phyloP scores from a whole-genome alignment of 2,888 invertebrate species.

The Liposcelis brunnea region DNA sequence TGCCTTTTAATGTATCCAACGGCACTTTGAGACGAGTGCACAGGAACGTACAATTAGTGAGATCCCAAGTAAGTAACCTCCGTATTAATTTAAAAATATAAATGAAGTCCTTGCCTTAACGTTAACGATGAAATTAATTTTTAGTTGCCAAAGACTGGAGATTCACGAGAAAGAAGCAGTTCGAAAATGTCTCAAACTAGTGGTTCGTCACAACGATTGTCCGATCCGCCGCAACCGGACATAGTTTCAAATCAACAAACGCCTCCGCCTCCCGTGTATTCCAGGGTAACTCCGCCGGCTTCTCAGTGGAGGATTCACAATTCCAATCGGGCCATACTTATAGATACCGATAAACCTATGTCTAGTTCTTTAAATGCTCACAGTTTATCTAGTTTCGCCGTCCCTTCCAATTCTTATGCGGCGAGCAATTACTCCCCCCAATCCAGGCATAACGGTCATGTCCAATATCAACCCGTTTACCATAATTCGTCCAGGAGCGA shows the following conservation, averaged over 20 bases:
- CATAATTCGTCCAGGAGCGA: slow-evolving; percentile 7
- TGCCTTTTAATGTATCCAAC: neutral
- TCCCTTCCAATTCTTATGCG: neutral
- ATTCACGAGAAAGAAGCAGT: slow-evolving; percentile 2
- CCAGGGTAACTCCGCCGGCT: slow-evolving; percentile 1
- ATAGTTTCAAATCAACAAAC: neutral
- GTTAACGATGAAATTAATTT: neutral
- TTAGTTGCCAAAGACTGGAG: neutral
- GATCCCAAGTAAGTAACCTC: neutral
- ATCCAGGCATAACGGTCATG: slow-evolving; percentile 2
- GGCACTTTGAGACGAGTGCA: slow-evolving; percentile 1
- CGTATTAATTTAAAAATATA: neutral
- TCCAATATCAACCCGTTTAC: slow-evolving; percentile 7
- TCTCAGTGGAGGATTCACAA: neutral
- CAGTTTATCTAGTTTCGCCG: slow-evolving; percentile 5
- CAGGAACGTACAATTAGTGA: neutral
- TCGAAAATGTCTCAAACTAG: slow-evolving; percentile 4
- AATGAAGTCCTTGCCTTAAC: neutral
- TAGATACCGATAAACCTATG: neutral
- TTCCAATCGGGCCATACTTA: no score
- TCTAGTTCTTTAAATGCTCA: neutral
- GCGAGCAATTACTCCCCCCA: neutral
- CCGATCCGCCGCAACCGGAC: slow-evolving; percentile 2
- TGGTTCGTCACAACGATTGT: neutral
- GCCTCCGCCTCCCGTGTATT: slow-evolving; percentile 3